A percentile compares a stretch with the other conserved stretches of the same genome.
Evolutionary conservation across 2,797 vertebrate genomes (phyloP).

Genomic region (Paedocypris micromegethes): DNA sequence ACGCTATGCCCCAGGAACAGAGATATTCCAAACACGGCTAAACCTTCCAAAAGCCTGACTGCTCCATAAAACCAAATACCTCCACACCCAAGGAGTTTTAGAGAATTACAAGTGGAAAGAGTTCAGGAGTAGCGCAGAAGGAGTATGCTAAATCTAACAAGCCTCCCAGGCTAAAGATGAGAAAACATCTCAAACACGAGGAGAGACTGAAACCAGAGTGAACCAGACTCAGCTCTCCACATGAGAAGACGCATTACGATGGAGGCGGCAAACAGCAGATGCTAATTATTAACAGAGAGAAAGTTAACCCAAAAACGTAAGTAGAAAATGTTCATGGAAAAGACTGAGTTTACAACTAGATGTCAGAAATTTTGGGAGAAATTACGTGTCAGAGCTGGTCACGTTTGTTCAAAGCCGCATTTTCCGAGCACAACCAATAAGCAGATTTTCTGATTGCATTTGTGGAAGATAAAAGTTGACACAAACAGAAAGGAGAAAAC

Average conservation of each 20-base stretch:
- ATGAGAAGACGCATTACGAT: slow-evolving; percentile 41
- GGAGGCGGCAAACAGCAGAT: slow-evolving; percentile 49
- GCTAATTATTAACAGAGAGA: slow-evolving; percentile 56
- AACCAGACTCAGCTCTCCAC: not conserved
- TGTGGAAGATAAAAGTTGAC: too few relatives aligned
- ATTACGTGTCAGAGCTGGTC: too few relatives aligned
- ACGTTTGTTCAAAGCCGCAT: too few relatives aligned
- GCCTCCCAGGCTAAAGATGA: slow-evolving; percentile 26
- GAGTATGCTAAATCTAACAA: slow-evolving; percentile 18
- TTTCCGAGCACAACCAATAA: too few relatives aligned
- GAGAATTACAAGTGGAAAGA: slow-evolving; percentile 21
- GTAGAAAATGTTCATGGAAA: slow-evolving; percentile 48
- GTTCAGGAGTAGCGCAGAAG: slow-evolving; percentile 14
- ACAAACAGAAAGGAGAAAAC: too few relatives aligned
- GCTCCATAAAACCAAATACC: slow-evolving; percentile 42
- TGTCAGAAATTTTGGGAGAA: too few relatives aligned
- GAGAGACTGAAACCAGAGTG: not conserved
- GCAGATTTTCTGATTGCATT: too few relatives aligned
- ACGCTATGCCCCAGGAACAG: slow-evolving; percentile 26
- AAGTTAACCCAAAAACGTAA: slow-evolving; percentile 56
- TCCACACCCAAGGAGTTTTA: slow-evolving; percentile 46
- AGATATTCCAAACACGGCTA: slow-evolving; percentile 23
- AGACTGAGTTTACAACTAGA: not conserved
- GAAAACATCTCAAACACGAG: slow-evolving; percentile 5
- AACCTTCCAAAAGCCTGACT: slow-evolving; percentile 29